Conservation (phyloP, 2,113 vertebrate species). For the Poeciliopsis occidentalis region DNA sequence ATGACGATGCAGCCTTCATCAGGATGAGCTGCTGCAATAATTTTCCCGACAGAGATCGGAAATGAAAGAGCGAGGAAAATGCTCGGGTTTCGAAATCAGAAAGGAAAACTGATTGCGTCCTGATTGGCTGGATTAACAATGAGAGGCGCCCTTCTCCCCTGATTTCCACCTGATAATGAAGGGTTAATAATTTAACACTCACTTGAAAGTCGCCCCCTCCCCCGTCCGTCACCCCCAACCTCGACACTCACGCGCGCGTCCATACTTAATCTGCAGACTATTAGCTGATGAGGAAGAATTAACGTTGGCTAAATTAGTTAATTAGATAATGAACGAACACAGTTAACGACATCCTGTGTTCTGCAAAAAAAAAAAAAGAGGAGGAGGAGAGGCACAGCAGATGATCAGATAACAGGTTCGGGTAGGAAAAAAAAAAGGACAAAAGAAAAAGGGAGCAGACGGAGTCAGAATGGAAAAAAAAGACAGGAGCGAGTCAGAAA, state of each 20-base stretch:
- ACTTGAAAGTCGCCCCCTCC: conserved; percentile 24
- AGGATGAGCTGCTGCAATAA: conserved; percentile 13
- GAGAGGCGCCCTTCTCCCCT: conserved; percentile 35
- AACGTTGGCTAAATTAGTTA: conserved; percentile 64
- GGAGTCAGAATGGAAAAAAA: background rate
- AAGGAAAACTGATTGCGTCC: conserved; percentile 44
- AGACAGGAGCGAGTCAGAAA: conserved; percentile 23
- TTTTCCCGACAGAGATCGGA: conserved; percentile 16
- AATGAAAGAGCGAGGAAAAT: conserved; percentile 12
- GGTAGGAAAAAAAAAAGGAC: conserved; percentile 27
- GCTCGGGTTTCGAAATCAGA: conserved; percentile 38
- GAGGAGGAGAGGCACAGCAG: conserved; percentile 26
- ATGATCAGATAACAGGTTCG: conserved; percentile 59
- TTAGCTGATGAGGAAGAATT: conserved; percentile 72
- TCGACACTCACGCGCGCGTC: conserved; percentile 25
- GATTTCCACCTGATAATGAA: conserved; percentile 55
- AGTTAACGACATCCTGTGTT: conserved; percentile 62
- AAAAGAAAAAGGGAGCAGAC: conserved; percentile 45
- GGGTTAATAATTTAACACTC: conserved; percentile 63
- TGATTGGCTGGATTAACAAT: conserved; percentile 54
- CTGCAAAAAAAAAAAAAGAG: conserved; percentile 14
- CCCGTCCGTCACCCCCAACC: too few relatives aligned
- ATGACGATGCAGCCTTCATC: conserved; percentile 16
- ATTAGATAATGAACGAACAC: conserved; percentile 73
- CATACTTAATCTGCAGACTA: conserved; percentile 64